Base-by-base conservation (phyloP, 2,113 vertebrate species). In the Urocolius indicus region DNA sequence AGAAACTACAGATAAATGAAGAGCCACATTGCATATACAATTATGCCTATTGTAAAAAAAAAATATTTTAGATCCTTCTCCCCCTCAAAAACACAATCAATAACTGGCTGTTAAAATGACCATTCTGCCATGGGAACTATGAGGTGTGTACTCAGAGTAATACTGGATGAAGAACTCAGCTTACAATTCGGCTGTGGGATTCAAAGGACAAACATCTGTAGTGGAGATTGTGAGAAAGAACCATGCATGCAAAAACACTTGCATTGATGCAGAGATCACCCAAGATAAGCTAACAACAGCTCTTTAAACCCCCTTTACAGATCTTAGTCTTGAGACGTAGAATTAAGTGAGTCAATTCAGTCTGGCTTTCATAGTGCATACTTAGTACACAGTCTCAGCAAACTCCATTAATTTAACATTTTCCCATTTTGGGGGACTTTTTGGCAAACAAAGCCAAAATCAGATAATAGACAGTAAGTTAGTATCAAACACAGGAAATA, bases 401-500 rank as follows among this genome's bases (percentile, higher is more conserved):
- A 86, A 83, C 29, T 74, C 63, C 41, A 15, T n/a, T 55, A 87
- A 77, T 77, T 80, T 57, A 78, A 76, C 3, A 41, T 67, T 89
- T 75, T 72, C 27, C 26, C 27, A 45, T 89, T 94, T 93, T 80
- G 83, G 4, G 90, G 51, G 29, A 52, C 34, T 80, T 87, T 36
- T n/a, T n/a, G n/a, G 68, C 57, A 22, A 26, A 52, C 17, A 62
- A 93, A 88, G 27, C 9, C 85, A 86, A 93, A 90, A 80, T 71
- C 41, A 88, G 19, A 46, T 52, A 67, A 73, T 49, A 87, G 87
- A 77, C 51, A 72, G 6, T 67, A 77, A 84, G 15, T 57, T 65
- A 93, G 57, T 24, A 55, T 3, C 77, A 86, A 85, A 10, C 15
- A 68, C 55, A 45, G 59, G 48, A 90, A 93, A 77, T 67, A 59